Base-by-base conservation (phyloP, 2,888 invertebrate genomes). In the Caenorhabditis drosophilae region DNA sequence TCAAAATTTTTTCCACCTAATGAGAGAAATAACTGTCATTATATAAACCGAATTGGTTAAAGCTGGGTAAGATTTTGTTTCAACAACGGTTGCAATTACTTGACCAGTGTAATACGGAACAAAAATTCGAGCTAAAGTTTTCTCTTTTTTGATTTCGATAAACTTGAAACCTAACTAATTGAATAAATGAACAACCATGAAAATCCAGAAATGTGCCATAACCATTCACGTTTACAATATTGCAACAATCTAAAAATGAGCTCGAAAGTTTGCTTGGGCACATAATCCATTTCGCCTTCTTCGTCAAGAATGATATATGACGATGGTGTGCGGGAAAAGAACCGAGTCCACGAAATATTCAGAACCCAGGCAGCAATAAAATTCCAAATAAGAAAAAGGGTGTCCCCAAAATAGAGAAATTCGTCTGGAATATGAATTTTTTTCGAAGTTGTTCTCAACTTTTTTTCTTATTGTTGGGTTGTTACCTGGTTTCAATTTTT, bases 41-140 rank as follows among this genome's bases (percentile, higher is more conserved):
- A 80, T 55, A 44, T 82, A 77, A 36, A 83, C 78, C 36, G 81
- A 66, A 26, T 63, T 59, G 6, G 71, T 34, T 52, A 85, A 84
- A 7, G 82, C 80, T n/a, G 68, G 64, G 63, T 81, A 72, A 12
- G 84, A 81, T 38, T 84, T 82, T 15, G 83, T 82, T 40, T 70
- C 72, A 2, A 84, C 85, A 22, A 85, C 85, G 22, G 83, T 83
- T 46, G 85, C 84, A 18, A 85, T 84, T 27, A 85, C 85, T 74
- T 81, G 78, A 16, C 83, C 83, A 12, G 82, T 83, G 59, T 77
- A 82, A 57, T 75, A 81, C 7, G 83, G 83, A 20, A 78, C 79
- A 69, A 83, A 83, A 46, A 85, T 84, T 49, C 84, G 79, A 34
- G 84, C 84, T 81, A 54, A 46, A 79, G 63, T n/a, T 26, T 9